Evolutionary conservation across 2,888 invertebrate species (phyloP).

Genomic region (Harmothoe impar): DNA sequence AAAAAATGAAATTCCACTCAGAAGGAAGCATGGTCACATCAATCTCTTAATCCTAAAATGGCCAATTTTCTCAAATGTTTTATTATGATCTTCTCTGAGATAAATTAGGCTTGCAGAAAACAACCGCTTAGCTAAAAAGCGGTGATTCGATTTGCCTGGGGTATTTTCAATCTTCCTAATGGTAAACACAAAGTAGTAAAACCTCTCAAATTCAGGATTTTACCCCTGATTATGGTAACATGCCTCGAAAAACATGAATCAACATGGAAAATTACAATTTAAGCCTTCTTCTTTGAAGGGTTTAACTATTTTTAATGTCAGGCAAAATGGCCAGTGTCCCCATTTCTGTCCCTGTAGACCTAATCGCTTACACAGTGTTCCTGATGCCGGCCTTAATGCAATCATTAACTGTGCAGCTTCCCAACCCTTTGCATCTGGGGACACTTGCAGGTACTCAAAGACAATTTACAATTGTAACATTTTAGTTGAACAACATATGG

Average conservation of each 20-base stretch:
- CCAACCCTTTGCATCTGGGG: no score
- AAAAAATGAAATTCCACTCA: not conserved
- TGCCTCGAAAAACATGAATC: not conserved
- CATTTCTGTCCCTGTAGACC: no score
- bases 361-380: no score
- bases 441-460: no score
- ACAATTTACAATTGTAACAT: no score
- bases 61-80: constrained; percentile 9
- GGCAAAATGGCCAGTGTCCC: no score
- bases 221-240: constrained; percentile 6
- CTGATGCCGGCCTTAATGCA: no score
- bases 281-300: not conserved
- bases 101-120: not conserved
- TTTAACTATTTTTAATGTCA: no score
- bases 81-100: not conserved
- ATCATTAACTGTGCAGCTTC: no score
- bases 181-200: not conserved
- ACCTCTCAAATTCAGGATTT: not conserved
- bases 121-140: not conserved
- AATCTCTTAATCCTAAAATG: constrained; percentile 26
- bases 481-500: no score
- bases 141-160: not conserved
- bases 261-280: not conserved
- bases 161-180: not conserved
- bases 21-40: not conserved